Evolutionary conservation across 2,888 invertebrate genomes (phyloP).

Genomic region (Nezara viridula): DNA sequence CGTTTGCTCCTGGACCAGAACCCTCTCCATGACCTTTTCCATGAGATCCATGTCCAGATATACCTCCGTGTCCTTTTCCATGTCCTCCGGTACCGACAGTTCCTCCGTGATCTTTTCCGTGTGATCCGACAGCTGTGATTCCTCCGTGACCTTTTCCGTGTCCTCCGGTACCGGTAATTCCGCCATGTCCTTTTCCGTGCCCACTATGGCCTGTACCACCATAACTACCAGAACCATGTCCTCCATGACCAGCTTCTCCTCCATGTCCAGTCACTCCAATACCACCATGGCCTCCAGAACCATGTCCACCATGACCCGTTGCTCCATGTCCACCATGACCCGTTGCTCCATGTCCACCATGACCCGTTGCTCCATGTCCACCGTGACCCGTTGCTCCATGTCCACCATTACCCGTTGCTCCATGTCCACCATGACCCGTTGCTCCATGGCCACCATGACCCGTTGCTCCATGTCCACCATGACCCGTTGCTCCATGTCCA

Average conservation of each 20-base stretch:
- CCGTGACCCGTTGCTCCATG: background rate
- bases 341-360: conserved; percentile 1
- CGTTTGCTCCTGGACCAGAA: background rate
- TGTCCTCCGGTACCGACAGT: background rate
- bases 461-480: too few species aligned
- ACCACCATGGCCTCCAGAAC: background rate
- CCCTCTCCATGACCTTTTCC: background rate
- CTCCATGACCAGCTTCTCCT: background rate
- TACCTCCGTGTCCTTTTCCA: background rate
- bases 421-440: conserved; percentile 54
- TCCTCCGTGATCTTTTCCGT: background rate
- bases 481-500: too few species aligned
- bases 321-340: background rate
- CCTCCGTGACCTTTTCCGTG: background rate
- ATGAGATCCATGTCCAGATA: background rate
- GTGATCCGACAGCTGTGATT: background rate
- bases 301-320: conserved; percentile 9
- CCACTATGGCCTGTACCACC: background rate
- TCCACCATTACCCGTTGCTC: too few species aligned
- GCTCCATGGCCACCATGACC: conserved; percentile 49
- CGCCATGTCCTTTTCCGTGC: background rate
- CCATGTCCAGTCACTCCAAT: conserved; percentile 23
- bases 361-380: conserved; percentile 54
- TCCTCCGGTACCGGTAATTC: background rate
- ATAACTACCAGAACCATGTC: background rate